Evolutionary conservation across 2,113 vertebrate species (phyloP), one percentile per base, ranked within the genome.

Genomic region (Pimephales promelas): DNA sequence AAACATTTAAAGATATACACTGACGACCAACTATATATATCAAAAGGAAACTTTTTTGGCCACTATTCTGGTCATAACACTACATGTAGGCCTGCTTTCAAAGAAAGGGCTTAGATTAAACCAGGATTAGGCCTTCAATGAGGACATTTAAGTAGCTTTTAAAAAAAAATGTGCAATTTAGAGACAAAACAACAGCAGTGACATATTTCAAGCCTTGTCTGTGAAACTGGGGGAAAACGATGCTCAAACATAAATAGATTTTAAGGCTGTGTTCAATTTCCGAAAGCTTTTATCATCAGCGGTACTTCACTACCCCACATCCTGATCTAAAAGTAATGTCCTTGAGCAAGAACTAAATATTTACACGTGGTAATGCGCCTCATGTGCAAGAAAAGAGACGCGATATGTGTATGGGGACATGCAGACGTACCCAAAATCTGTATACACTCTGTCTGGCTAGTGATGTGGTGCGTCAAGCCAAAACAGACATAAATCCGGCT

Each of bases 291-390:
- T 66, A 66, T 45, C 26, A 34, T 76, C n/a, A 45, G 20, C 3
- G 40, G 40, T 49, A 26, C 71, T 45, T 73, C 74, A n/a, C 52
- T 22, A 40, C 22, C 45, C 43, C 61, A 81, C 43, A 54, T 66
- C 61, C 78, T 80, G 78, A 80, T 68, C 43, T 68, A 68, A 81
- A 68, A n/a, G 62, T n/a, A 68, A 81, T 16, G 79, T 52, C 61
- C 45, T 81, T 81, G 43, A 68, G 47, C 24, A 8, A 79, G 22
- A 64, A 9, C 36, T 79, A 79, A 79, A 70, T 81, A 70, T 81
- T 81, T 81, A 81, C 47, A 49, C 11, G 1, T 70, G 28, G 20
- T 36, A 70, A 45, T 54, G 31, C 2, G 11, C 31, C 45, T 81
- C 62, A 36, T 34, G 45, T 80, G 61, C 78, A 52, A 34, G 26